These are phyloP conservation scores for Tipula vernalis DNA, from an alignment of 2,888 invertebrate genomes.

Conservation along the genomic window DNA sequence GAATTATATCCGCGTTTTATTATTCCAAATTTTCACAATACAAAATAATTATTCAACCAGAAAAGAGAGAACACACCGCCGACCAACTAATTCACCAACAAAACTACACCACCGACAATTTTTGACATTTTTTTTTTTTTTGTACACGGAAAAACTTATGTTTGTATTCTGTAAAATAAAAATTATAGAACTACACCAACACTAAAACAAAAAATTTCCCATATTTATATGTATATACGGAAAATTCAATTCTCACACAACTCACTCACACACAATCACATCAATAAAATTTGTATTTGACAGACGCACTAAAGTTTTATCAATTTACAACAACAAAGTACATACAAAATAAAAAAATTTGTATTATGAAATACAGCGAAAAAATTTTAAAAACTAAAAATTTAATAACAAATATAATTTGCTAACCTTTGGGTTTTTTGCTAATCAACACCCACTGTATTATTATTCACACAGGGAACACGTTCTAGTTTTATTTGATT, in stretches of 20 bases:
- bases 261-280: not conserved
- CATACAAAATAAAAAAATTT: not conserved
- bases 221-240: not conserved
- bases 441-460: not conserved
- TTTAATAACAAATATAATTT: not conserved
- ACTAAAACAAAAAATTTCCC: not conserved
- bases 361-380: not conserved
- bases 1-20: not conserved
- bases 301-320: not conserved
- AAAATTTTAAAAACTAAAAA: not conserved
- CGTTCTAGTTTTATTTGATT: not conserved
- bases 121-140: not conserved
- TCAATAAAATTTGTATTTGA: not conserved
- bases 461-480: not conserved
- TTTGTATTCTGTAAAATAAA: not conserved
- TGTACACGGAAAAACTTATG: not conserved
- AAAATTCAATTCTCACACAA: not conserved
- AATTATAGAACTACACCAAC: not conserved
- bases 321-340: not conserved
- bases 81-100: not conserved
- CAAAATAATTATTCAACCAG: not conserved
- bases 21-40: not conserved
- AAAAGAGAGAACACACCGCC: not conserved
- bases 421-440: not conserved
- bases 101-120: not conserved